Evolutionary conservation across 2,888 invertebrate species (phyloP).

Genomic region (Theodoxus fluviatilis): DNA sequence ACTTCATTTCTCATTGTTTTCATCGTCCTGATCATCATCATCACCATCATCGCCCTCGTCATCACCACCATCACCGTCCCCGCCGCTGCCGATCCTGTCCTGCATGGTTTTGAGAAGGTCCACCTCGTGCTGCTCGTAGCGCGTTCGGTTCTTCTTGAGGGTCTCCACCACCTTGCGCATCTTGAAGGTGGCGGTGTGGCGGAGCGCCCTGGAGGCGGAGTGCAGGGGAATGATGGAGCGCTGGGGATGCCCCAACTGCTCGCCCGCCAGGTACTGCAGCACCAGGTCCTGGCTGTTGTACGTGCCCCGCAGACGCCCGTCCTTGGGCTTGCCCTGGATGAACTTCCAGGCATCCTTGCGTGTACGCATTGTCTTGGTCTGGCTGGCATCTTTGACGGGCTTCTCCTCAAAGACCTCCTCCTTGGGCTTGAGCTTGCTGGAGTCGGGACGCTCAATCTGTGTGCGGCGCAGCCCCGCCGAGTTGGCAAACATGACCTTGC

Average conservation of each 20-base stretch:
- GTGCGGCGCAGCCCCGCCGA: no score
- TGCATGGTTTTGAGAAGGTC: conserved; percentile 40
- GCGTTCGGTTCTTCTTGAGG: conserved; percentile 48
- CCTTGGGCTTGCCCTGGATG: conserved; percentile 42
- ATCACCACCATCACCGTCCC: conserved; percentile 6
- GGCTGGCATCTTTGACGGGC: background rate
- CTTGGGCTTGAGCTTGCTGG: no score
- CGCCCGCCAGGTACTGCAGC: conserved; percentile 49
- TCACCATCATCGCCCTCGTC: background rate
- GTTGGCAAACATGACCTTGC: no score
- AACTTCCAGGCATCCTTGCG: conserved; percentile 45
- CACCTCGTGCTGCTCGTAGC: conserved; percentile 51
- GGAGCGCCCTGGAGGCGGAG: conserved; percentile 51
- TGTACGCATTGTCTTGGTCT: conserved; percentile 27
- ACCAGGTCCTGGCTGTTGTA: conserved; percentile 50
- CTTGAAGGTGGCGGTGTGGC: conserved; percentile 60
- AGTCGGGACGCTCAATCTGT: no score
- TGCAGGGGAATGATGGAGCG: conserved; percentile 42
- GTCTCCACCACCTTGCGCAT: conserved; percentile 56
- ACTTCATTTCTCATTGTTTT: no score
- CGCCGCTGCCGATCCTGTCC: no score
- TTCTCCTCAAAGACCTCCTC: no score
- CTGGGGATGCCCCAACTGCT: conserved; percentile 30
- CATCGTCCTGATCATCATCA: conserved; percentile 10
- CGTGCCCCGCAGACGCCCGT: conserved; percentile 37